phyloP scores from a whole-genome alignment of 2,888 invertebrate species.

The Malachius bipustulatus region DNA sequence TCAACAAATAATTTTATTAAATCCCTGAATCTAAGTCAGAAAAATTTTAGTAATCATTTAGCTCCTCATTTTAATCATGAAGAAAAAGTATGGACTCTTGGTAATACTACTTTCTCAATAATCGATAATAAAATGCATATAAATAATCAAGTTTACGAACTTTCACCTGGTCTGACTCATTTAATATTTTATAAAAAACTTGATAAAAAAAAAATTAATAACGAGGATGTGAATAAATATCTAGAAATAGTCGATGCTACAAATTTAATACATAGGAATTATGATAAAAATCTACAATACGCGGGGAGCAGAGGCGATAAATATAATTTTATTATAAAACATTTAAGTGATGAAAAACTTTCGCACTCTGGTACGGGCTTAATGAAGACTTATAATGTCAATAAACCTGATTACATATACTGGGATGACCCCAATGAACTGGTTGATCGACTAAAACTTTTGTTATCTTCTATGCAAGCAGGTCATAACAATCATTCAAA shows the following conservation, averaged over 20 bases:
- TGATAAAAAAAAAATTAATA: neutral
- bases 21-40: too few species aligned
- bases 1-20: too few species aligned
- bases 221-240: conserved; percentile 1
- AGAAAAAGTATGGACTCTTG: neutral
- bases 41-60: too few species aligned
- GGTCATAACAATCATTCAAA: conserved; percentile 22
- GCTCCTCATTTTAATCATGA: too few species aligned
- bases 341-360: too few species aligned
- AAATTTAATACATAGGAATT: neutral
- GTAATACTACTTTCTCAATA: neutral
- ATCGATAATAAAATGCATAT: neutral
- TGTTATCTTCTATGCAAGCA: conserved; percentile 22
- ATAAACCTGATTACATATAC: conserved; percentile 10
- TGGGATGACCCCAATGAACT: conserved; percentile 20
- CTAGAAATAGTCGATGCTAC: conserved; percentile 1
- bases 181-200: conserved; percentile 4
- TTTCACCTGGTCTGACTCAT: neutral
- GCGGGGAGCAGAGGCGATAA: neutral
- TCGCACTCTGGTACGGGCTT: too few species aligned
- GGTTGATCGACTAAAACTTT: conserved; percentile 23
- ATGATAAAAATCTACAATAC: conserved; percentile 1
- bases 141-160: neutral
- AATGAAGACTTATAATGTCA: too few species aligned
- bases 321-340: too few species aligned